Conservation (phyloP, 2,113 vertebrate species). For the Eolophus roseicapilla region DNA sequence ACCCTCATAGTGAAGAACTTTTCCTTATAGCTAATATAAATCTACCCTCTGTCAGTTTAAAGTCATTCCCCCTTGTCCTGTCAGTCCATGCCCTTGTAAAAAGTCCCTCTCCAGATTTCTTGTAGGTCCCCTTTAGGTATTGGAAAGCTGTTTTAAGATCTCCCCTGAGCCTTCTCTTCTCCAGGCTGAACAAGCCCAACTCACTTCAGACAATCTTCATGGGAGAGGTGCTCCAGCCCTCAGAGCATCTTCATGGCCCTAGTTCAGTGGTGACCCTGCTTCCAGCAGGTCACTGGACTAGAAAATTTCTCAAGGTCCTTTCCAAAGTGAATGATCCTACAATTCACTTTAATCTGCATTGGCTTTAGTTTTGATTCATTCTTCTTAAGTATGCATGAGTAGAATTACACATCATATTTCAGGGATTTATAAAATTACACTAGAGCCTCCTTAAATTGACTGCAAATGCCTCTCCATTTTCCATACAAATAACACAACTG, state of each 20-base stretch:
- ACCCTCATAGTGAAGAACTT: no score
- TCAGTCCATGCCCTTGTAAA: no score
- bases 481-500: background rate
- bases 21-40: no score
- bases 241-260: background rate
- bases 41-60: no score
- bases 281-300: background rate
- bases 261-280: background rate
- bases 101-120: no score
- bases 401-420: background rate
- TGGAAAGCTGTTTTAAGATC: no score
- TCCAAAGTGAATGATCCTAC: background rate
- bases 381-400: background rate
- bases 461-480: background rate
- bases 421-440: background rate
- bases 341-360: background rate
- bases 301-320: background rate
- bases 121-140: no score
- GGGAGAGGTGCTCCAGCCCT: background rate
- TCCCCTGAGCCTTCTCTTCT: no score
- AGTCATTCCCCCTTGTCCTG: no score
- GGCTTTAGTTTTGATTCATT: background rate
- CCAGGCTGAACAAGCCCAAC: no score
- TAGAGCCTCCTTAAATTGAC: background rate
- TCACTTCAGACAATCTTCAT: background rate